Evolutionary conservation across 2,888 invertebrate genomes (phyloP).

Genomic region (Syrphus vitripennis): DNA sequence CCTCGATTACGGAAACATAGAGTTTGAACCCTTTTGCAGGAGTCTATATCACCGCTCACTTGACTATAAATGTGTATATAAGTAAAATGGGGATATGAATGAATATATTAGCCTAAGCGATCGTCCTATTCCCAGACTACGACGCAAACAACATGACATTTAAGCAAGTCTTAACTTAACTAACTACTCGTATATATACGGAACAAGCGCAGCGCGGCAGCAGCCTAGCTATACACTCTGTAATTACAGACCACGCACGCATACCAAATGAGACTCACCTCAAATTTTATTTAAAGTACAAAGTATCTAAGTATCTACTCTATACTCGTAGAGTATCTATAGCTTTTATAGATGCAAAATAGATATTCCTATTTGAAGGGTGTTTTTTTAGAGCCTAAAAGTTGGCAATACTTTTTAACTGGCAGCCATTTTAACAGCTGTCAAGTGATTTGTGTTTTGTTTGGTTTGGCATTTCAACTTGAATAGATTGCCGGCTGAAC

Average conservation of each 20-base stretch:
- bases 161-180: constrained; percentile 37
- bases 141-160: constrained; percentile 39
- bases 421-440: no score
- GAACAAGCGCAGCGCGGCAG: constrained; percentile 34
- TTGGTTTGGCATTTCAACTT: no score
- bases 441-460: no score
- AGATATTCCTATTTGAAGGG: no score
- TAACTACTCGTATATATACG: no score
- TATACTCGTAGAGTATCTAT: background rate
- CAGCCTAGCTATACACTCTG: background rate
- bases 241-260: constrained; percentile 70
- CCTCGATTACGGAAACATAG: background rate
- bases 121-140: constrained; percentile 27
- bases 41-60: background rate
- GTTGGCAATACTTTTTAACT: no score
- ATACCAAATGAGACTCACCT: constrained; percentile 69
- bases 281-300: constrained; percentile 42
- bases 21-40: constrained; percentile 10
- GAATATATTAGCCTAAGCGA: constrained; percentile 60
- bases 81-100: constrained; percentile 38
- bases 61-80: background rate
- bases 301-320: constrained; percentile 10
- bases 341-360: background rate
- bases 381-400: no score
- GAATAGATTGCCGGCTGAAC: no score